Base-by-base conservation (phyloP, 2,888 invertebrate species). In the Orgyia antiqua region DNA sequence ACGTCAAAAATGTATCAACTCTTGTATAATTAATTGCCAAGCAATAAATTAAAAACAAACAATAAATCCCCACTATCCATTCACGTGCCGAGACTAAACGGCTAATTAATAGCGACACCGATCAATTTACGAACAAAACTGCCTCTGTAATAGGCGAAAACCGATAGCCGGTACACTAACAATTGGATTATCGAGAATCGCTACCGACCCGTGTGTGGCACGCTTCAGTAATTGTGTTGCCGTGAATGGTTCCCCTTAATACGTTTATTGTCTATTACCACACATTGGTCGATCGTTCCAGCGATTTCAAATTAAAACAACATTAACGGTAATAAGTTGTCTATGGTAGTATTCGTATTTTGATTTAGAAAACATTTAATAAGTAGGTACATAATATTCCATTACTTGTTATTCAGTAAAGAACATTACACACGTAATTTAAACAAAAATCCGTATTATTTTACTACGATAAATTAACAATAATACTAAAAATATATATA, bases 181-280 rank as follows among this genome's bases (percentile, higher is more conserved):
- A 63, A 71, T 72, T 61, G 78, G 72, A 78, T 79, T 74, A 78
- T 78, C 62, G 75, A 67, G 61, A 70, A 74, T 68, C 50, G 68
- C 62, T 51, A 57, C 58, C 56, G 62, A 57, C 60, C 65, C 58
- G 48, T 61, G 55, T 49, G 33, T 51, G 65, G 65, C 79, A 79
- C 80, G 79, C 75, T 74, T 49, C 64, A 13, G 63, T 74, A 70
- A 79, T 80, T 71, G 71, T 69, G 63, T 69, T 61, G 58, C 52
- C 57, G 64, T 70, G 60, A 62, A 62, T 68, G 50, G 63, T 51
- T 49, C 45, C 62, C 67, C 55, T 68, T 73, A 68, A 67, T 67
- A 63, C 63, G 65, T 71, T 72, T 69, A 70, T 73, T 71, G 77
- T 76, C 70, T 73, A 70, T 70, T 70, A 57, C 29, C 15, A 49